These are phyloP conservation scores for Athalia rosae DNA, from an alignment of 2,888 invertebrate species.

Conservation along the genomic window DNA sequence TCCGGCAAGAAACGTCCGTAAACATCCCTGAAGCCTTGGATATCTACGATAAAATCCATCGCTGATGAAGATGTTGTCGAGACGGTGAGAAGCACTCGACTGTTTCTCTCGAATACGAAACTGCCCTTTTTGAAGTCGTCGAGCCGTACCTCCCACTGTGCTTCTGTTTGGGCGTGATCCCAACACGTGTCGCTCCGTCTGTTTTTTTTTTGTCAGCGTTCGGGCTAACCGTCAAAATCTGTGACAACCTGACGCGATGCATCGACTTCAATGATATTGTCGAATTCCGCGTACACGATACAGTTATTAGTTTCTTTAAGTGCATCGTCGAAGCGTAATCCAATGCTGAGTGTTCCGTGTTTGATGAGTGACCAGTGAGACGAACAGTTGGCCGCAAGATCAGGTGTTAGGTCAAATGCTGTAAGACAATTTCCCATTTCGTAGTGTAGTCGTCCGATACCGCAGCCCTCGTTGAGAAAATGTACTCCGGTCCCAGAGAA, in stretches of 20 bases:
- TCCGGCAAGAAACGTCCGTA: conserved; percentile 12
- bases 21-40: conserved; percentile 24
- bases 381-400: conserved; percentile 53
- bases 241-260: conserved; percentile 51
- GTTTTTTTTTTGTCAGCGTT: no score
- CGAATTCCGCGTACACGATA: conserved; percentile 59
- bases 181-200: neutral
- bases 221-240: conserved; percentile 42
- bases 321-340: conserved; percentile 54
- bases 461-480: conserved; percentile 52
- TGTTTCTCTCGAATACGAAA: neutral
- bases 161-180: neutral
- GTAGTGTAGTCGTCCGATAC: conserved; percentile 44
- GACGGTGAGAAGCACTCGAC: no score
- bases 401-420: conserved; percentile 59
- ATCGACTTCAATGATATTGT: conserved; percentile 61
- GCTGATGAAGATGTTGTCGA: neutral
- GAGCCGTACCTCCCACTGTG: neutral
- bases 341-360: conserved; percentile 56
- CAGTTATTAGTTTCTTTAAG: conserved; percentile 54
- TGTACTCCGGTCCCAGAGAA: conserved; percentile 52
- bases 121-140: neutral
- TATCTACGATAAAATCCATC: conserved; percentile 29
- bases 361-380: conserved; percentile 52
- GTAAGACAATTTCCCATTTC: conserved; percentile 53